Evolutionary conservation across 2,888 invertebrate species (phyloP).

Genomic region (Brachyopa scutellaris): DNA sequence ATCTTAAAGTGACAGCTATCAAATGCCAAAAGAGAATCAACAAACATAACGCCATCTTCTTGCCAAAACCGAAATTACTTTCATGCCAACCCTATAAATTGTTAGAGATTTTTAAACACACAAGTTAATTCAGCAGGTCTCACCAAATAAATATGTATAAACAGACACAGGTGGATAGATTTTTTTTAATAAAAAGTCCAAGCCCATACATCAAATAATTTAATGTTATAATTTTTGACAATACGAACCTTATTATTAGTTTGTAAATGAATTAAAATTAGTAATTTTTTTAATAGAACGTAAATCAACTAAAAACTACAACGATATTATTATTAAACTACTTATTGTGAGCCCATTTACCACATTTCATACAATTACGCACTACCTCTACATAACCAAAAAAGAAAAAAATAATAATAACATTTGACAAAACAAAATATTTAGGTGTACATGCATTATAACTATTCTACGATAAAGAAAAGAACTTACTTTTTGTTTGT

Average conservation of each 20-base stretch:
- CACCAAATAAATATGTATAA: too few relatives aligned
- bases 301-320: conserved; percentile 4
- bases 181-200: conserved; percentile 47
- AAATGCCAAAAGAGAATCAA: too few relatives aligned
- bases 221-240: conserved; percentile 17
- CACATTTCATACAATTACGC: conserved; percentile 57
- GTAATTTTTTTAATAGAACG: not conserved
- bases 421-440: conserved; percentile 68
- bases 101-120: too few relatives aligned
- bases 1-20: too few relatives aligned
- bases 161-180: too few relatives aligned
- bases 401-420: conserved; percentile 23
- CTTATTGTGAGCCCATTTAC: conserved; percentile 74
- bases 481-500: conserved; percentile 24
- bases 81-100: too few relatives aligned
- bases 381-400: conserved; percentile 32
- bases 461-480: conserved; percentile 14
- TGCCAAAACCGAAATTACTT: too few relatives aligned
- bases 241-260: conserved; percentile 15
- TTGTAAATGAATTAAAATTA: not conserved
- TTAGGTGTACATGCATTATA: conserved; percentile 22
- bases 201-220: conserved; percentile 22
- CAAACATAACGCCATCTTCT: too few relatives aligned
- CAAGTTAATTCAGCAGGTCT: too few relatives aligned
- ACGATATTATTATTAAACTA: conserved; percentile 1